A percentile compares a stretch with the other conserved stretches of the same genome.
Conservation (phyloP, 2,113 vertebrate genomes). For the Eulacestoma nigropectus region DNA sequence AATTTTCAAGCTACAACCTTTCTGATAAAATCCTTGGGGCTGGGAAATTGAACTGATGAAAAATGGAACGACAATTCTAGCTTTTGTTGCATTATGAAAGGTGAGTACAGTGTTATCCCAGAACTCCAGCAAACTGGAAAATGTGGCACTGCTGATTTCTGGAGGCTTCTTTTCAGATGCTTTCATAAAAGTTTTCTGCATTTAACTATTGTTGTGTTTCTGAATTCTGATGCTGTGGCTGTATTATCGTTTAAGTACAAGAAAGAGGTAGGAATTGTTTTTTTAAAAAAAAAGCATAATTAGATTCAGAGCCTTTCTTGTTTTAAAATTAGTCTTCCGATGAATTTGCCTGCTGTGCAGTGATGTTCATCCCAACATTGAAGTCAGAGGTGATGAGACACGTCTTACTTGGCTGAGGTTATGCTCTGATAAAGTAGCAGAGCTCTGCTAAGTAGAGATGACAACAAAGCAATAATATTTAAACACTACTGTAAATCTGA, state of each 20-base stretch:
- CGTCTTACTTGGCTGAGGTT: background rate
- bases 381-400: background rate
- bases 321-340: background rate
- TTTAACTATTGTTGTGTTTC: background rate
- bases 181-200: background rate
- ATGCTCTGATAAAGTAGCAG: background rate
- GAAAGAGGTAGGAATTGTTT: background rate
- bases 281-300: background rate
- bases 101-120: background rate
- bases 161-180: background rate
- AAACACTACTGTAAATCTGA: background rate
- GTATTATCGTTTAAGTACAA: background rate
- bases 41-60: background rate
- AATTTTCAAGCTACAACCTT: background rate
- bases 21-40: background rate
- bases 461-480: background rate
- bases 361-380: background rate
- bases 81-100: background rate
- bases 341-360: background rate
- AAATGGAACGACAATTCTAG: background rate
- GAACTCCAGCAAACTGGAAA: background rate
- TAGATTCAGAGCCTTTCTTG: background rate
- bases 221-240: background rate
- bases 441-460: background rate
- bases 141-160: background rate